Conservation (phyloP, 2,797 vertebrate species). For the Rhinella marina region DNA sequence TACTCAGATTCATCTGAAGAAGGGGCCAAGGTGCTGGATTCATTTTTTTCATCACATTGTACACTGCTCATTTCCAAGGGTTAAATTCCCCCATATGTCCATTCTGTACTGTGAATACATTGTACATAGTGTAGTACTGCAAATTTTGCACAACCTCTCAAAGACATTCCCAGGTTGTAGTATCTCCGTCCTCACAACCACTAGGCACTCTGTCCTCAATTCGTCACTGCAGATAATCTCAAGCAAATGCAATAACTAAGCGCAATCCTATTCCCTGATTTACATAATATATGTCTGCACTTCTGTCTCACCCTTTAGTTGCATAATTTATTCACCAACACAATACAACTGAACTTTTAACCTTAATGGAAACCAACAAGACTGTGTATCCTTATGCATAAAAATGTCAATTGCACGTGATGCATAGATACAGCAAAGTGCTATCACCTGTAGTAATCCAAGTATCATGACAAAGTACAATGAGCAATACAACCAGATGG, state of each 20-base stretch:
- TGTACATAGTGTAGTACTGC: too few relatives aligned
- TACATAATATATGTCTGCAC: slow-evolving; percentile 29
- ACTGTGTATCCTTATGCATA: background rate
- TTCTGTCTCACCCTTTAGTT: background rate
- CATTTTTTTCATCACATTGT: too few relatives aligned
- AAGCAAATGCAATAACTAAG: background rate
- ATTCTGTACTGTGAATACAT: too few relatives aligned
- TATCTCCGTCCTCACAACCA: too few relatives aligned
- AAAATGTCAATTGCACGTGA: background rate
- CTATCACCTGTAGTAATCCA: background rate
- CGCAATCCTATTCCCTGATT: background rate
- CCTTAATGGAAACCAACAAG: background rate
- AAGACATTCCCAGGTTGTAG: too few relatives aligned
- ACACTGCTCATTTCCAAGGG: too few relatives aligned
- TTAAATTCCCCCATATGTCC: too few relatives aligned
- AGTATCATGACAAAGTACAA: background rate
- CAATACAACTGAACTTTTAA: slow-evolving; percentile 29
- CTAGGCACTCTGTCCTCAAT: too few relatives aligned
- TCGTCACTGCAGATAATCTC: background rate
- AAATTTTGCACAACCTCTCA: too few relatives aligned
- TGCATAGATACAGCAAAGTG: background rate
- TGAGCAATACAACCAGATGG: background rate
- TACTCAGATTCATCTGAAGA: too few relatives aligned
- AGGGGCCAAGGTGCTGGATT: too few relatives aligned
- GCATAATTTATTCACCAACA: slow-evolving; percentile 41